Percentiles rank a stretch among this genome's conserved stretches.
These are phyloP conservation scores for Camponotus floridanus DNA, from an alignment of 1,140 invertebrate species.

Conservation along the genomic window DNA sequence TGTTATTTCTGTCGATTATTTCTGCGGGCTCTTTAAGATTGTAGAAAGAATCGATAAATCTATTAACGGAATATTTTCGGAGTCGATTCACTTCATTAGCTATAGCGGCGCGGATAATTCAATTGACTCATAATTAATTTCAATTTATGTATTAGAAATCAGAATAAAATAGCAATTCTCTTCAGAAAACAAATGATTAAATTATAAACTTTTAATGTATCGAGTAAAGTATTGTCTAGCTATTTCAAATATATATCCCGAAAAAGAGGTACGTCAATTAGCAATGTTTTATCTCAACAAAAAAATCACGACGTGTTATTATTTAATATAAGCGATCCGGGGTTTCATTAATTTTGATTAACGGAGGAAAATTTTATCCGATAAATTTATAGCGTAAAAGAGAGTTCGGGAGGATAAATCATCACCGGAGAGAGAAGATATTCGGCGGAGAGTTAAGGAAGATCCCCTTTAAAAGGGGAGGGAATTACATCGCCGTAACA, in stretches of 20 bases:
- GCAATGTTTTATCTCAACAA: background rate
- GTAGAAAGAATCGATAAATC: background rate
- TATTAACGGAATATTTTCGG: background rate
- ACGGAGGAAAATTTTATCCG: conserved; percentile 1
- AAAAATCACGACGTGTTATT: background rate
- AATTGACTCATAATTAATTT: conserved; percentile 12
- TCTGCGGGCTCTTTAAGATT: background rate
- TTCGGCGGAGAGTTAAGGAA: background rate
- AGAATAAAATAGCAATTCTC: background rate
- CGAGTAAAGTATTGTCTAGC: background rate
- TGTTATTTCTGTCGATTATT: background rate
- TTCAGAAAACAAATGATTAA: background rate
- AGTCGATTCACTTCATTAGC: background rate
- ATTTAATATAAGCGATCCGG: background rate
- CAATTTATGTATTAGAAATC: background rate
- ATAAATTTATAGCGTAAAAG: background rate
- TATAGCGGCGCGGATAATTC: background rate
- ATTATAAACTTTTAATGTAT: background rate
- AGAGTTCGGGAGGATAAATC: background rate
- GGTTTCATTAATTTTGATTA: conserved; percentile 25
- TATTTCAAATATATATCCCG: background rate
- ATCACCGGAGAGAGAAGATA: background rate
- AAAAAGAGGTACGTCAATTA: background rate
- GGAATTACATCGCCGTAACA: conserved; percentile 27
- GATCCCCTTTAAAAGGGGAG: conserved; percentile 34